Evolutionary conservation across 2,888 invertebrate species (phyloP), one percentile per base, ranked within the genome.

Genomic region (Furcula furcula): DNA sequence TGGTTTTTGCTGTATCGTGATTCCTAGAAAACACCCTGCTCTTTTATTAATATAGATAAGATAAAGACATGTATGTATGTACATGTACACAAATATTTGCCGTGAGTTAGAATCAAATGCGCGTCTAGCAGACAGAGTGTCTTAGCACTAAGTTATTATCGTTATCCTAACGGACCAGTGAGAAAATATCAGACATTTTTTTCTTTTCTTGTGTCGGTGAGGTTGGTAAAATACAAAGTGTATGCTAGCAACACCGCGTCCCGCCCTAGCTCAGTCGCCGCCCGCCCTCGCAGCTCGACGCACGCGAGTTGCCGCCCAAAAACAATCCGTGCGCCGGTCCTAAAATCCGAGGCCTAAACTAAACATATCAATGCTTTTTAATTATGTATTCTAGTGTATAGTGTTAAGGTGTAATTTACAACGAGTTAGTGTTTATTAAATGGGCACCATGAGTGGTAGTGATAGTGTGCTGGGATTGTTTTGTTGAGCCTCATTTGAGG

Each of bases 341-440:
- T 3, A 7, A 6, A 35, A 59, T 46, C 53, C 42, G 76, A 74
- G 76, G 80, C 82, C 82, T 71, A 60, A 69, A 61, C 57, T 59
- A 76, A 69, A 86, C 85, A 86, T 86, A 85, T 85, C 85, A 84
- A 28, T 28, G 58, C 65, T 65, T 57, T 55, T 59, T 54, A 54
- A 57, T 50, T 52, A 46, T 52, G 52, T 58, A 52, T 56, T 46
- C 42, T 58, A 47, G 48, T 52, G 42, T 44, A 27, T 60, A 56
- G 55, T 60, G 45, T 36, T 60, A 60, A 57, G 56, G 61, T 59
- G 60, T 54, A 36, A 38, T 44, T 42, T 56, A 49, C 59, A 58
- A 51, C 57, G 55, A 58, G 41, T 54, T 28, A 41, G 47, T 54
- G 48, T 39, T 26, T 31, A 16, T 18, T 36, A 20, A n/a, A n/a